Evolutionary conservation across 2,797 vertebrate genomes (phyloP).

Genomic region (Paratrypauchen microcephalus): DNA sequence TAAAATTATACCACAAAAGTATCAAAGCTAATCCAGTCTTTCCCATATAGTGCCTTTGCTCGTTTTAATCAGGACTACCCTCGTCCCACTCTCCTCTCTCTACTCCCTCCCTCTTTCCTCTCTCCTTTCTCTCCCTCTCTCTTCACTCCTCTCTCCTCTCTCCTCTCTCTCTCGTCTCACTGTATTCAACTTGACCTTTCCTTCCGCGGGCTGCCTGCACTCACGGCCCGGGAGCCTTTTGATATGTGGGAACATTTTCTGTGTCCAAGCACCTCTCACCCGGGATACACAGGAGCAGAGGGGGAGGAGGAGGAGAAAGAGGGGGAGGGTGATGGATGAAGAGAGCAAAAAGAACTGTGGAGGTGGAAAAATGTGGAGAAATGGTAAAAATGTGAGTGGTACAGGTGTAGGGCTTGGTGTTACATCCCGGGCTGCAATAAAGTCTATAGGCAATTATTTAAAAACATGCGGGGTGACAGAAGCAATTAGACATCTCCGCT

Average conservation of each 20-base stretch:
- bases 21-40: constrained; percentile 6
- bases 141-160: no score
- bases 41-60: constrained; percentile 39
- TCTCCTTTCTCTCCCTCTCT: no score
- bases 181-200: constrained; percentile 70
- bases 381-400: background rate
- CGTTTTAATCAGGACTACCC: constrained; percentile 7
- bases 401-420: background rate
- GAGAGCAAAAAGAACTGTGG: constrained; percentile 31
- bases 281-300: constrained; percentile 54
- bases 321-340: constrained; percentile 12
- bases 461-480: background rate
- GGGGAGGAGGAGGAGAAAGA: constrained; percentile 7
- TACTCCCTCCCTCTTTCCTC: no score
- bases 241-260: constrained; percentile 72
- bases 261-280: constrained; percentile 61
- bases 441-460: background rate
- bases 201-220: constrained; percentile 62
- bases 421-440: constrained; percentile 3
- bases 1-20: background rate
- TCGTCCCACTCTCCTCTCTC: constrained; percentile 31
- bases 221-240: constrained; percentile 63
- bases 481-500: background rate
- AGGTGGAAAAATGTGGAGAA: background rate
- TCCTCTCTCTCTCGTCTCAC: constrained; percentile 41